Conservation (phyloP, 2,888 invertebrate species). For the Rosalia funebris region DNA sequence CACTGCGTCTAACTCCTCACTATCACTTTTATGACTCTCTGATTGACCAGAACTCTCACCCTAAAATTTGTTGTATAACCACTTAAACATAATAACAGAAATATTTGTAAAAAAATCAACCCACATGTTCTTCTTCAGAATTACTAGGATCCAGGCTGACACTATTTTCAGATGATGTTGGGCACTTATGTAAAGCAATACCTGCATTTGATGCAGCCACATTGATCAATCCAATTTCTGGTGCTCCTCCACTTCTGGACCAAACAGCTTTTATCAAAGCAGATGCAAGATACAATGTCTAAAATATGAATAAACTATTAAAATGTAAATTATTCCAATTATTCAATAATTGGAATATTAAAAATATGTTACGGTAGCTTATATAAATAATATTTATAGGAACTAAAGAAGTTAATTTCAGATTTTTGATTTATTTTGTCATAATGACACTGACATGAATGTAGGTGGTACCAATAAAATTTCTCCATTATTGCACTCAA, state of each 20-base stretch:
- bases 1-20: constrained; percentile 64
- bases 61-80: constrained; percentile 55
- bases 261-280: constrained; percentile 91
- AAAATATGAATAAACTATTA: not conserved
- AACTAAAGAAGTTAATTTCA: too few relatives aligned
- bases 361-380: too few relatives aligned
- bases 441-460: too few relatives aligned
- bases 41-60: constrained; percentile 71
- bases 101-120: constrained; percentile 23
- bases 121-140: constrained; percentile 77
- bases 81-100: not conserved
- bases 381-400: too few relatives aligned
- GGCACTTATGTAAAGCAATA: constrained; percentile 66
- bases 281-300: constrained; percentile 90
- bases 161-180: constrained; percentile 81
- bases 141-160: constrained; percentile 84
- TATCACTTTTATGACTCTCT: constrained; percentile 67
- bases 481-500: too few relatives aligned
- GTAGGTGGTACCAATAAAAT: too few relatives aligned
- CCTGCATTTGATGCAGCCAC: constrained; percentile 64
- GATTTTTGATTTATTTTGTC: too few relatives aligned
- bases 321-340: too few relatives aligned
- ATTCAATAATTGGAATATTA: too few relatives aligned
- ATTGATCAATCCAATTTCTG: constrained; percentile 61
- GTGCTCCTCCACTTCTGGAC: constrained; percentile 75